Percentiles rank a stretch among this genome's conserved stretches.
phyloP scores from a whole-genome alignment of 2,888 invertebrate genomes.

The Callyntrura sp. region DNA sequence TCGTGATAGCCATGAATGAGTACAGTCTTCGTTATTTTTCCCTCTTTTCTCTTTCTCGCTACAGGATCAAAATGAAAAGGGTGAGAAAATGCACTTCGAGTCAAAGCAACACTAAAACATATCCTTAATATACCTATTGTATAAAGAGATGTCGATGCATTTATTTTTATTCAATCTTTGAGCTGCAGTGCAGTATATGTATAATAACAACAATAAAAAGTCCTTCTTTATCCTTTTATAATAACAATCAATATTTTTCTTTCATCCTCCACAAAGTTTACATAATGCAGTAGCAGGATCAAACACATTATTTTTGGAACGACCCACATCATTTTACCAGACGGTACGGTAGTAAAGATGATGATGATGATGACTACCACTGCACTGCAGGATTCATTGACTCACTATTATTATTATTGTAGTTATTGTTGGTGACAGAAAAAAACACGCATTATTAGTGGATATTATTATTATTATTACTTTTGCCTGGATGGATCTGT shows the following conservation, averaged over 20 bases:
- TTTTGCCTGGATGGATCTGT: conserved; percentile 46
- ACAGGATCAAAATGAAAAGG: conserved; percentile 52
- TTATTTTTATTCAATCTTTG: conserved; percentile 39
- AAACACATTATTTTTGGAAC: not conserved
- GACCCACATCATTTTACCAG: not conserved
- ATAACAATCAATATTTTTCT: conserved; percentile 46
- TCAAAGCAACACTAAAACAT: conserved; percentile 11
- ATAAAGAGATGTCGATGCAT: conserved; percentile 25
- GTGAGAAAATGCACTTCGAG: conserved; percentile 45
- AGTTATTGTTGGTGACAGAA: conserved; percentile 40
- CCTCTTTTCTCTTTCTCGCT: conserved; percentile 18
- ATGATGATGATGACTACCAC: not conserved
- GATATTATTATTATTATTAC: conserved; percentile 47
- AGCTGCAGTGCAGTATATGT: not conserved
- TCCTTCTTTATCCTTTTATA: conserved; percentile 40
- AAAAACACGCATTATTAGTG: conserved; percentile 43
- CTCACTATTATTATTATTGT: conserved; percentile 27
- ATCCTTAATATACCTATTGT: not conserved
- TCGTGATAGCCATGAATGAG: conserved; percentile 40
- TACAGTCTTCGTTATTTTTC: conserved; percentile 9
- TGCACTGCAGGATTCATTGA: conserved; percentile 45
- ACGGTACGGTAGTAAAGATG: not conserved
- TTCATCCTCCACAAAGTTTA: conserved; percentile 30
- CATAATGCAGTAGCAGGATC: conserved; percentile 22
- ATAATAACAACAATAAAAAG: conserved; percentile 29